Base-by-base conservation (phyloP, 2,797 vertebrate genomes). In the Tamandua tetradactyla region DNA sequence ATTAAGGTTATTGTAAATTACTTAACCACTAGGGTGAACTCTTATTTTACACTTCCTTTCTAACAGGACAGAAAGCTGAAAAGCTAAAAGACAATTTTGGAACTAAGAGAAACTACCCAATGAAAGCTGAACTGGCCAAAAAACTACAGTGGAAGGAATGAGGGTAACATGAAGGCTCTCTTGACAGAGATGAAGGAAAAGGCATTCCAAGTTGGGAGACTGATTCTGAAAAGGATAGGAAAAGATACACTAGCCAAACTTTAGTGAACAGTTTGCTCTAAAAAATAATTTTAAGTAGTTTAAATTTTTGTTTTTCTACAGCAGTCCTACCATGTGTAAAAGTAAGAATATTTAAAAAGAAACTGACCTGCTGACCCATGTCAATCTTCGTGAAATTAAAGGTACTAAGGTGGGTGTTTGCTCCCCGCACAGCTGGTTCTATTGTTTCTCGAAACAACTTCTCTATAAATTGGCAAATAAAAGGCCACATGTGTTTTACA, bases 401-500 rank as follows among this genome's bases (percentile, higher is more conserved):
- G 95, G 99, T 98, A 97, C 98, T 98, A 49, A 99, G 99, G 90
- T 99, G 98, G 30, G 99, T 97, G 97, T 99, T 99, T 59, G 99
- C 99, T 32, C 98, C 98, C 97, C 99, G 98, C 68, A 99, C 99
- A 0, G 99, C 99, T 14, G 99, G 99, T 96, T 99, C 99, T 96
- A 99, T 99, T 82, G 99, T 99, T 94, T 99, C 99, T 92, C 98
- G 98, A 97, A 99, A 99, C 94, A 99, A 98, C 94, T 99, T 99
- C 97, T 99, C 99, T 97, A 99, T 98, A 96, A 99, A 99, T 89
- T 99, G 99, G 96, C 99, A 99, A 98, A 99, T 99, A 96, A 99
- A 99, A 59, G 99, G 99, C 99, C 99, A 99, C 99, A 99, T 99
- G 97, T 99, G 99, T 94, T 99, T 99, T 88, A 99, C 99, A 64